Evolutionary conservation across 2,888 invertebrate species (phyloP).

Genomic region (Cephus runcator): DNA sequence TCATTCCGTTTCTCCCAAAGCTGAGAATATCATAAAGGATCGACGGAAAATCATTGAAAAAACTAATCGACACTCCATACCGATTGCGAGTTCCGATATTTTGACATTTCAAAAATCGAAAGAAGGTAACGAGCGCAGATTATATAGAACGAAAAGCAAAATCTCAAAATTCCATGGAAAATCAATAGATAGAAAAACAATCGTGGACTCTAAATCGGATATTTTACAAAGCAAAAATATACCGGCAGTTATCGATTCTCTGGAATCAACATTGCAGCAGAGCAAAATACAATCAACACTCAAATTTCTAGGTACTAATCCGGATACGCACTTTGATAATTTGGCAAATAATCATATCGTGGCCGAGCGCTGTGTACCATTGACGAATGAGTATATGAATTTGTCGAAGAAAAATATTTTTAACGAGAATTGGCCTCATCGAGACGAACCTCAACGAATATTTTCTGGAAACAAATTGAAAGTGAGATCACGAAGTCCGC

Average conservation of each 20-base stretch:
- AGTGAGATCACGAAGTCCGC: background rate
- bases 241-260: background rate
- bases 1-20: background rate
- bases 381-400: conserved; percentile 1
- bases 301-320: background rate
- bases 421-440: conserved; percentile 17
- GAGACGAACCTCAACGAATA: conserved; percentile 8
- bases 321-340: background rate
- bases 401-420: background rate
- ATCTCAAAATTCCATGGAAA: conserved; percentile 1
- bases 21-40: background rate
- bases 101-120: background rate
- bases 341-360: conserved; percentile 8
- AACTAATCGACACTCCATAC: background rate
- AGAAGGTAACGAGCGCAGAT: background rate
- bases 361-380: conserved; percentile 10
- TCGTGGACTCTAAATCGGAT: background rate
- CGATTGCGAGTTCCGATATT: background rate
- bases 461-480: background rate
- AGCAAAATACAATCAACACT: background rate
- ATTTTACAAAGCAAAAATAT: background rate
- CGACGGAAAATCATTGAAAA: background rate
- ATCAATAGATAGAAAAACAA: background rate
- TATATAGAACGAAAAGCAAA: background rate
- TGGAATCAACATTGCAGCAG: background rate